Evolutionary conservation across 2,113 vertebrate species (phyloP).

Genomic region (Cavia porcellus): DNA sequence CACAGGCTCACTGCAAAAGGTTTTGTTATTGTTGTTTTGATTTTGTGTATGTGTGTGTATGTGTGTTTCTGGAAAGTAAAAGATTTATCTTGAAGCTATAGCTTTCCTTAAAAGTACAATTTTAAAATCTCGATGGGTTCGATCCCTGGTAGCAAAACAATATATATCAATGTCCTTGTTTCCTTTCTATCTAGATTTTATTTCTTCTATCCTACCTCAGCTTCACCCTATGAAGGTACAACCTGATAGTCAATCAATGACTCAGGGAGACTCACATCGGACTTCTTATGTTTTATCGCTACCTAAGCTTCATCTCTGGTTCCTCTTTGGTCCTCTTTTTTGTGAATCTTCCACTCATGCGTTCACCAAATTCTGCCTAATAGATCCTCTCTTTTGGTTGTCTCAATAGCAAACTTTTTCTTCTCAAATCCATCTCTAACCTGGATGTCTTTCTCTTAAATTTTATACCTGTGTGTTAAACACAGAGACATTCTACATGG

Average conservation of each 20-base stretch:
- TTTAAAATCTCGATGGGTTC: neutral
- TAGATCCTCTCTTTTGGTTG: neutral
- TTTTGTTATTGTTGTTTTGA: neutral
- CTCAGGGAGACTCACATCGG: neutral
- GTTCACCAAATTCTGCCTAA: neutral
- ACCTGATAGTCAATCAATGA: neutral
- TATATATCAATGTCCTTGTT: neutral
- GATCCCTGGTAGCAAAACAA: no score
- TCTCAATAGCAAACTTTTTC: neutral
- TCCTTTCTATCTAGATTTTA: neutral
- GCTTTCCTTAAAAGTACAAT: neutral
- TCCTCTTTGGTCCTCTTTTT: neutral
- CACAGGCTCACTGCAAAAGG: neutral
- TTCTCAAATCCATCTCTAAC: neutral
- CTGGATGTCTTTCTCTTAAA: neutral
- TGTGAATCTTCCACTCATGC: neutral
- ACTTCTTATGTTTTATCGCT: neutral
- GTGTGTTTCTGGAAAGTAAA: neutral
- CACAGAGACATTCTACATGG: neutral
- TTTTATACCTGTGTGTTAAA: neutral
- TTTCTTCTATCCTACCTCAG: neutral
- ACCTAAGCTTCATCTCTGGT: neutral
- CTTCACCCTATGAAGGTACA: neutral
- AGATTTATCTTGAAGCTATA: neutral
- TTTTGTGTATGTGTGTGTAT: no score